phyloP scores from a whole-genome alignment of 1,140 invertebrate genomes.

The Brachionus asplanchnoidis region DNA sequence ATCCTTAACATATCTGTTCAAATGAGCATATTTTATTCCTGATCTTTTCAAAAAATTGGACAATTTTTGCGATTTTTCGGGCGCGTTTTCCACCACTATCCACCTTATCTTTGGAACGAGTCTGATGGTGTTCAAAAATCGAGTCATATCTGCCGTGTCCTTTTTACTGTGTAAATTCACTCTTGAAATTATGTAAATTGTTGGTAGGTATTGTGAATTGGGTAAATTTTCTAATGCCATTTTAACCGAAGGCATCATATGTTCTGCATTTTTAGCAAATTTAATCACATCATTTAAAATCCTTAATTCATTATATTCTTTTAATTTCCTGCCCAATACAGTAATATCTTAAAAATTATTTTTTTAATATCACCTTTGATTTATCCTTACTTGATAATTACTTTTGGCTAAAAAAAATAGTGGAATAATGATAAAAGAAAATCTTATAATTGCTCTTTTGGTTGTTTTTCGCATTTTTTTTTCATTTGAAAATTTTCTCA shows the following conservation, averaged over 20 bases:
- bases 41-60: neutral
- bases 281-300: neutral
- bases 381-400: neutral
- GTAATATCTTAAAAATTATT: too few species aligned
- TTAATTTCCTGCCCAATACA: too few species aligned
- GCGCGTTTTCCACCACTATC: neutral
- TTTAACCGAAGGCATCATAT: neutral
- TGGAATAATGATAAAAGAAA: neutral
- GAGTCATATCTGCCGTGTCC: neutral
- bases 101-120: neutral
- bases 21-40: neutral
- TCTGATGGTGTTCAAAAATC: neutral
- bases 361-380: neutral
- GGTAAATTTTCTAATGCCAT: neutral
- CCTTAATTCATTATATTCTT: too few species aligned
- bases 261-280: neutral
- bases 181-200: neutral
- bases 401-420: neutral
- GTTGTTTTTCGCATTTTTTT: neutral
- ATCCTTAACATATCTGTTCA: neutral
- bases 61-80: neutral
- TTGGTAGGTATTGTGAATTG: neutral
- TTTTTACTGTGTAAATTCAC: neutral
- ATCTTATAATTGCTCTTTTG: neutral
- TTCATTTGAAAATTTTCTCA: neutral